phyloP scores from a whole-genome alignment of 2,888 invertebrate genomes.

The Slavum lentiscoides region DNA sequence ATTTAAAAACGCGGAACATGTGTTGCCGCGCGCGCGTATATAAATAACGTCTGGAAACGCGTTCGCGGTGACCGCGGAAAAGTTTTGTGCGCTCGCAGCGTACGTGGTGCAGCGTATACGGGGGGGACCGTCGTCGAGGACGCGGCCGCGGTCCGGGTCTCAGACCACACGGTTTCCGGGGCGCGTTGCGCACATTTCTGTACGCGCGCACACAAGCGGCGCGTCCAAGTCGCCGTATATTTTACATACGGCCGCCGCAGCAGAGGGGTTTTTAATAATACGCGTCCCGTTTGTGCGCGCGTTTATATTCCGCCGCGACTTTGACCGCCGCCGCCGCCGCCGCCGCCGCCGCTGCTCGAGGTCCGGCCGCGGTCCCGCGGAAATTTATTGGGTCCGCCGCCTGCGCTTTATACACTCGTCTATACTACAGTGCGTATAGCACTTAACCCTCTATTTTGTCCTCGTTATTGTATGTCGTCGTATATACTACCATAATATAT shows the following conservation, averaged over 20 bases:
- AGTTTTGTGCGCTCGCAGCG: constrained; percentile 29
- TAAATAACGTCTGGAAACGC: constrained; percentile 35
- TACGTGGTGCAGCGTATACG: too few species aligned
- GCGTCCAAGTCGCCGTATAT: too few species aligned
- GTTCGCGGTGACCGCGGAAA: constrained; percentile 25
- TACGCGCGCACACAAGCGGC: too few species aligned
- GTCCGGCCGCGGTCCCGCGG: constrained; percentile 13
- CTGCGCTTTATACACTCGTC: constrained; percentile 32
- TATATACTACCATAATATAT: too few species aligned
- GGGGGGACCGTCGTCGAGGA: too few species aligned
- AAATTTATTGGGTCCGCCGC: constrained; percentile 48
- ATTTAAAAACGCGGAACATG: constrained; percentile 45
- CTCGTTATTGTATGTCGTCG: too few species aligned
- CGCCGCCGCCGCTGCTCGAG: constrained; percentile 39
- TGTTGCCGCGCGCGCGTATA: constrained; percentile 21
- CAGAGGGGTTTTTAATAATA: too few species aligned
- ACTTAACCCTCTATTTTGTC: too few species aligned
- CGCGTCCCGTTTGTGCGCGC: too few species aligned
- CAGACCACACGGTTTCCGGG: constrained; percentile 25
- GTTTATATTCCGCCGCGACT: too few species aligned
- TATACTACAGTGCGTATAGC: neutral
- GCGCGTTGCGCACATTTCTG: neutral
- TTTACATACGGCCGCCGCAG: neutral
- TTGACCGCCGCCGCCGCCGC: neutral
- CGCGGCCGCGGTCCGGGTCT: too few species aligned